A percentile compares a stretch with the other conserved stretches of the same genome.
These are phyloP conservation scores for Xenops minutus DNA, from an alignment of 2,797 vertebrate genomes.

Conservation along the genomic window DNA sequence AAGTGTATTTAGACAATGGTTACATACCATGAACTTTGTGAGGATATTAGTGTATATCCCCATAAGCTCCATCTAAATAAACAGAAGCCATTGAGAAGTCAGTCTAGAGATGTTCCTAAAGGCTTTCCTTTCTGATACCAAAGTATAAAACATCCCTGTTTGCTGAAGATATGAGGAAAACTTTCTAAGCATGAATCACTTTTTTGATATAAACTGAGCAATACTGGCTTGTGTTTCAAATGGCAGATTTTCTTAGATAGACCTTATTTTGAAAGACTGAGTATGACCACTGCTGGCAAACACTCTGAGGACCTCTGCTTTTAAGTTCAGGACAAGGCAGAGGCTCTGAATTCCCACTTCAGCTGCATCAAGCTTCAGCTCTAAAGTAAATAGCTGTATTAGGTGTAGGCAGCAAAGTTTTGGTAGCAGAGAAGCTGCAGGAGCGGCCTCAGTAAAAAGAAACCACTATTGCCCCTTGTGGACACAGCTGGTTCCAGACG, in stretches of 20 bases:
- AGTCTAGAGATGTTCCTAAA: not conserved
- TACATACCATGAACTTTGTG: fast-evolving
- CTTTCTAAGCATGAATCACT: not conserved
- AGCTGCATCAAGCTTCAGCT: not conserved
- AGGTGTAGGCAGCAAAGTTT: not conserved
- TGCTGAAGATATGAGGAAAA: not conserved
- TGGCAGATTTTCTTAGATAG: not conserved
- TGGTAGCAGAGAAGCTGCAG: not conserved
- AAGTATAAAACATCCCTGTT: not conserved
- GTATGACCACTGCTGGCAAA: not conserved
- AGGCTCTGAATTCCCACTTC: not conserved
- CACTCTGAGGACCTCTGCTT: not conserved
- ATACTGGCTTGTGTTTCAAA: not conserved
- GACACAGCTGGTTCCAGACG: not conserved
- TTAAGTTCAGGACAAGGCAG: not conserved
- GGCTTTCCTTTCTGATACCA: not conserved
- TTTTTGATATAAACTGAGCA: not conserved
- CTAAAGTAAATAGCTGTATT: not conserved
- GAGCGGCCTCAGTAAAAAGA: not conserved
- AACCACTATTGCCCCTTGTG: not conserved
- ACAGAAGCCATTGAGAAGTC: not conserved
- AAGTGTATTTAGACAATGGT: not conserved
- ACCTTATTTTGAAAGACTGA: not conserved
- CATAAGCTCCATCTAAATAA: not conserved
- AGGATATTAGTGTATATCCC: not conserved